phyloP scores from a whole-genome alignment of 2,797 vertebrate species.

The Rhinichthys osculus region DNA sequence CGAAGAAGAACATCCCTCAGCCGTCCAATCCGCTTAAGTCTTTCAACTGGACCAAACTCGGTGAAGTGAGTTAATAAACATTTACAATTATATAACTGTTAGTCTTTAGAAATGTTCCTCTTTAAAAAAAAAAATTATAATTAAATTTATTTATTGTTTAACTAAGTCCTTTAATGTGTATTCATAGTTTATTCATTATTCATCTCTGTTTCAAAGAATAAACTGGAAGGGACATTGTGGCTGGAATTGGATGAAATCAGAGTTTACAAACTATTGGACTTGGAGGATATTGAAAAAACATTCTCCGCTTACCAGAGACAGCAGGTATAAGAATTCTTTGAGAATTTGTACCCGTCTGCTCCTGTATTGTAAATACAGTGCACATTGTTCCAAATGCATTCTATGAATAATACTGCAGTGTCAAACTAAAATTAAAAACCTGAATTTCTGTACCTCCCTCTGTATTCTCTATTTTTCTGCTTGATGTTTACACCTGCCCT shows the following conservation, averaged over 20 bases:
- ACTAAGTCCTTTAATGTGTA: background rate
- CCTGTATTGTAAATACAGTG: background rate
- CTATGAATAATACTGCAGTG: background rate
- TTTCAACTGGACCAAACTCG: constrained; percentile 89
- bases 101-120: background rate
- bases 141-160: background rate
- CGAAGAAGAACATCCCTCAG: constrained; percentile 87
- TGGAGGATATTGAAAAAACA: constrained; percentile 88
- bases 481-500: constrained; percentile 1
- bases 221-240: constrained; percentile 85
- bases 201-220: constrained; percentile 73
- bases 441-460: background rate
- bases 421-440: background rate
- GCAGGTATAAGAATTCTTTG: constrained; percentile 66
- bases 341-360: background rate
- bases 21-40: constrained; percentile 85
- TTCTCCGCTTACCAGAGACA: constrained; percentile 89
- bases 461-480: background rate
- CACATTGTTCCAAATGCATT: background rate
- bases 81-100: background rate
- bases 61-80: constrained; percentile 76
- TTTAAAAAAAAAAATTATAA: background rate
- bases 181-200: background rate
- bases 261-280: constrained; percentile 83
- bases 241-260: constrained; percentile 84